Evolutionary conservation across 2,888 invertebrate species (phyloP).

Genomic region (Schizaphis graminum): DNA sequence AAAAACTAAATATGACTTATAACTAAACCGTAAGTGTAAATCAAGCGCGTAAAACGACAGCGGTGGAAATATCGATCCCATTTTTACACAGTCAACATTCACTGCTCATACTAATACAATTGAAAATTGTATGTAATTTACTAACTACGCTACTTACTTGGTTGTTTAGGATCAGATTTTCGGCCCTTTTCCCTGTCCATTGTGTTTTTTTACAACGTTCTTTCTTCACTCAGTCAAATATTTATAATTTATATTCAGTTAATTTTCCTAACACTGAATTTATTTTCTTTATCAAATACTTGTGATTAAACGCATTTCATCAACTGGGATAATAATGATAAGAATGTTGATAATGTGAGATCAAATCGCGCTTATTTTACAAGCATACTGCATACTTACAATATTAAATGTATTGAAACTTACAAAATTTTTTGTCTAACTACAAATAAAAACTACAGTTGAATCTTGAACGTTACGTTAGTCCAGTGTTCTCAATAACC

Average conservation of each 20-base stretch:
- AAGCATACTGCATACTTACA: no score
- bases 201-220: not conserved
- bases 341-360: not conserved
- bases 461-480: no score
- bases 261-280: not conserved
- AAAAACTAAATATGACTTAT: not conserved
- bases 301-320: not conserved
- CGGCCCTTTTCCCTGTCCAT: conserved; percentile 55
- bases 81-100: not conserved
- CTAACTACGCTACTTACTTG: conserved; percentile 39
- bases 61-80: not conserved
- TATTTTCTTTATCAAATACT: not conserved
- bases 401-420: not conserved
- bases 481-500: no score
- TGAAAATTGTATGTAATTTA: not conserved
- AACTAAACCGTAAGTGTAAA: not conserved
- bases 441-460: not conserved
- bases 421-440: not conserved
- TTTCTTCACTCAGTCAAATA: not conserved
- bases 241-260: not conserved
- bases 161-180: conserved; percentile 44
- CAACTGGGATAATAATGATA: not conserved
- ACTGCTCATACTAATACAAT: not conserved
- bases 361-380: not conserved
- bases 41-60: not conserved